Conservation (phyloP, 2,113 vertebrate species). For the Pelvicachromis taeniatus region DNA sequence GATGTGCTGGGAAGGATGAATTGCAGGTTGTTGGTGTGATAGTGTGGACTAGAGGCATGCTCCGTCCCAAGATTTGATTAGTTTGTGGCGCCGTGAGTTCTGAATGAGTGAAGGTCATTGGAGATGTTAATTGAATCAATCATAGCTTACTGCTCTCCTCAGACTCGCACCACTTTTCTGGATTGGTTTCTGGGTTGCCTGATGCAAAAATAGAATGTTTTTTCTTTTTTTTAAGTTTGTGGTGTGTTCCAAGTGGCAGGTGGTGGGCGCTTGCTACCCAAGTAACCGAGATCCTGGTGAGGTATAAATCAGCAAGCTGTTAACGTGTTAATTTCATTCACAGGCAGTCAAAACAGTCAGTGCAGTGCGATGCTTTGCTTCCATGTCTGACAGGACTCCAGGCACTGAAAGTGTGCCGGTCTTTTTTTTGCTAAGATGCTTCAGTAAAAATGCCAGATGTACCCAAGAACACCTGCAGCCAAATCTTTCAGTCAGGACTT, state of each 20-base stretch:
- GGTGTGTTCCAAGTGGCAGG: background rate
- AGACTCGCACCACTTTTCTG: background rate
- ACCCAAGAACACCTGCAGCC: background rate
- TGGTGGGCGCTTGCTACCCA: background rate
- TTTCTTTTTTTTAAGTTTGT: background rate
- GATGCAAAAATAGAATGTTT: background rate
- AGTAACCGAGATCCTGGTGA: background rate
- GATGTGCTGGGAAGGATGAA: slow-evolving; percentile 11
- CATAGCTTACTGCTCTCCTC: background rate
- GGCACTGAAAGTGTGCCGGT: background rate
- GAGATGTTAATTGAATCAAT: slow-evolving; percentile 45
- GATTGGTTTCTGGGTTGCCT: slow-evolving; percentile 6
- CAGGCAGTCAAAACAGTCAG: background rate
- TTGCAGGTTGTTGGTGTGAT: slow-evolving; percentile 31
- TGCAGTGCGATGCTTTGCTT: background rate
- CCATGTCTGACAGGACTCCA: background rate
- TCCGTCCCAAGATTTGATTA: slow-evolving; percentile 18
- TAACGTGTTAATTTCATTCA: background rate
- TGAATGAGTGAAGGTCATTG: slow-evolving; percentile 44
- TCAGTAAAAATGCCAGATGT: background rate
- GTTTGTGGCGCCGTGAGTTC: slow-evolving; percentile 1
- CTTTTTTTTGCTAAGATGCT: background rate
- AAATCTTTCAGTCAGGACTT: slow-evolving; percentile 1
- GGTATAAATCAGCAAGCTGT: background rate
- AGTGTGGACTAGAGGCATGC: background rate